Evolutionary conservation across 1,140 invertebrate genomes (phyloP).

Genomic region (Nylanderia fulva): DNA sequence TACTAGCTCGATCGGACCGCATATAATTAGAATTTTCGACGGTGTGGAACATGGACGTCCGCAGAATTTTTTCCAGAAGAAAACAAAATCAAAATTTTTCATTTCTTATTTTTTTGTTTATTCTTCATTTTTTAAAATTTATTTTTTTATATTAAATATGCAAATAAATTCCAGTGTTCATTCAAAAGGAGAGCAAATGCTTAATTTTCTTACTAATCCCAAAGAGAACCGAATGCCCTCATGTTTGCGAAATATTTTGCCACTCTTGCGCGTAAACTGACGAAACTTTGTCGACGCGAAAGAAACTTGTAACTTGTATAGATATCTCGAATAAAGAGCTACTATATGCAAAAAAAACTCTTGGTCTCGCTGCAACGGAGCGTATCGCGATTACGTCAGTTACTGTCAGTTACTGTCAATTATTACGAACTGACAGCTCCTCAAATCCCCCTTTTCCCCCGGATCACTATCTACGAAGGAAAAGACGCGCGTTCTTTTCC

Average conservation of each 20-base stretch:
- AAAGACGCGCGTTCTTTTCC: slow-evolving; percentile 67
- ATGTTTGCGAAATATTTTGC: background rate
- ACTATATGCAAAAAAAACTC: slow-evolving; percentile 5
- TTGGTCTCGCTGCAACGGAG: slow-evolving; percentile 19
- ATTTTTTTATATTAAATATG: no score
- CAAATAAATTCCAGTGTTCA: no score
- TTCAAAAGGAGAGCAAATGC: no score
- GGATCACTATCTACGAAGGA: slow-evolving; percentile 73
- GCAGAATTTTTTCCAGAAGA: no score
- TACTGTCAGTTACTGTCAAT: slow-evolving; percentile 66
- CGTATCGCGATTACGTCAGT: slow-evolving; percentile 54
- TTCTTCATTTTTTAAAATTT: no score
- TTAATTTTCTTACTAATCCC: no score
- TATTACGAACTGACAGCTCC: slow-evolving; percentile 64
- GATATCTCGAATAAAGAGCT: background rate
- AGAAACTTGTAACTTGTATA: background rate
- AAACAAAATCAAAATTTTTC: no score
- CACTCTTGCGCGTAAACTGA: background rate
- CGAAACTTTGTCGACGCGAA: background rate
- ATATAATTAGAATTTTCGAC: slow-evolving; percentile 46
- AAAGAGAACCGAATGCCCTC: no score
- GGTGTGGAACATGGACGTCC: no score
- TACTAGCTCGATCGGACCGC: background rate
- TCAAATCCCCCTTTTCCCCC: no score
- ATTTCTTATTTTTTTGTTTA: no score